Percentiles rank a stretch among this genome's conserved stretches.
These are phyloP conservation scores for Catonia carolina DNA, from an alignment of 2,888 invertebrate genomes.

Conservation along the genomic window DNA sequence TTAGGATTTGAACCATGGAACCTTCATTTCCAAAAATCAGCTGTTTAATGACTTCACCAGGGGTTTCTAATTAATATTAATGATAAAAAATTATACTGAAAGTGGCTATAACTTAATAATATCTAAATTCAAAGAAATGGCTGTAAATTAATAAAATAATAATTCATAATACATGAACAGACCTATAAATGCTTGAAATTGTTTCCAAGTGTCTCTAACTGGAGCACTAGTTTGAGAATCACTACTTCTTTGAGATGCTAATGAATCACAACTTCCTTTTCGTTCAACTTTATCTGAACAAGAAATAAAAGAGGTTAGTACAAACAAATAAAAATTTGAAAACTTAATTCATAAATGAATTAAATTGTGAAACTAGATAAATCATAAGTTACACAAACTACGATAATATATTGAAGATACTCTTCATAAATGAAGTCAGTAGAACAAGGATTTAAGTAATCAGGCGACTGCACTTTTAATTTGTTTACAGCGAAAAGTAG, in stretches of 20 bases:
- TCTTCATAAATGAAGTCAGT: no score
- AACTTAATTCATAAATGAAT: neutral
- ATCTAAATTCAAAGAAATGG: no score
- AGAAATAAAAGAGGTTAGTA: neutral
- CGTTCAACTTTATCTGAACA: constrained; percentile 39
- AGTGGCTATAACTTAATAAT: no score
- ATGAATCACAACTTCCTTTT: constrained; percentile 51
- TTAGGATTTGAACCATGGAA: no score
- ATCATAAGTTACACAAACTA: neutral
- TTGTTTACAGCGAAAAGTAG: no score
- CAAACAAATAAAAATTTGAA: neutral
- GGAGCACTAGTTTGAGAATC: constrained; percentile 45
- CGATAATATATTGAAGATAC: constrained; percentile 13
- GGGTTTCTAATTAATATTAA: no score
- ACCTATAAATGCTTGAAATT: constrained; percentile 43
- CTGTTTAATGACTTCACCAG: no score
- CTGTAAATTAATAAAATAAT: no score
- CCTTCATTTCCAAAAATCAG: no score
- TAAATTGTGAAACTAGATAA: neutral
- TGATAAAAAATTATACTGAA: no score
- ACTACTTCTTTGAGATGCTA: constrained; percentile 45
- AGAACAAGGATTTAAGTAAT: no score
- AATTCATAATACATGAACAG: constrained; percentile 7
- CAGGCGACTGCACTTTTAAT: no score
- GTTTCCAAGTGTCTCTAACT: constrained; percentile 43